These are phyloP conservation scores for Aurelia aurita complex sp. Pacific DNA, from an alignment of 30 jellyfish, hydroid and myxozoan species.

Conservation along the genomic window DNA sequence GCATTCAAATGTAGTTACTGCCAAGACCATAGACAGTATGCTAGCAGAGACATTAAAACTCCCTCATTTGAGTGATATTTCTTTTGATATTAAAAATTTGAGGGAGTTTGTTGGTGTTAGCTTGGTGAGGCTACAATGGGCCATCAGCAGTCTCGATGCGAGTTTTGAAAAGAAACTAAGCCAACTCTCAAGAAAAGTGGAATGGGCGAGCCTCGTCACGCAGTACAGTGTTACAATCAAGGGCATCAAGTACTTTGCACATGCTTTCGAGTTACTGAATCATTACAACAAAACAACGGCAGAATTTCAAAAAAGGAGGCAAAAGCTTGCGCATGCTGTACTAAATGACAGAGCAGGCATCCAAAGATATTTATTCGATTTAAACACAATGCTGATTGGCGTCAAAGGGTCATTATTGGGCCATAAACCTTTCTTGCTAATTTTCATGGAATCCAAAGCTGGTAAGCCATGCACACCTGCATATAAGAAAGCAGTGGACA, in stretches of 20 bases:
- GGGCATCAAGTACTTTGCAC: conserved; percentile 7
- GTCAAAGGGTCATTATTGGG: not conserved
- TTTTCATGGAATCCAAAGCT: conserved; percentile 30
- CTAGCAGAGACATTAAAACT: not conserved
- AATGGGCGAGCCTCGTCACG: conserved; percentile 1
- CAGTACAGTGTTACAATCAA: not conserved
- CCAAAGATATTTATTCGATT: conserved; percentile 10
- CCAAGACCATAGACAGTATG: conserved; percentile 20
- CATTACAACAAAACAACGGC: not conserved
- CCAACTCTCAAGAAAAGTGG: not conserved
- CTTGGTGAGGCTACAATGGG: not conserved
- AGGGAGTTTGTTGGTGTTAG: conserved; percentile 21
- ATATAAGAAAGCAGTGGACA: conserved; percentile 35
- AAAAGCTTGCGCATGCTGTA: conserved; percentile 13
- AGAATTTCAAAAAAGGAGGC: not conserved
- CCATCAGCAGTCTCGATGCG: not conserved
- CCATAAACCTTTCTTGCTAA: conserved; percentile 39
- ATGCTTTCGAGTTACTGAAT: conserved; percentile 36
- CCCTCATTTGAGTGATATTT: conserved; percentile 21
- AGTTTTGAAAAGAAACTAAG: not conserved
- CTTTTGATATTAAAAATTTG: conserved; percentile 13
- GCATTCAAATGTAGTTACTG: not conserved
- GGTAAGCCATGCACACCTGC: conserved; percentile 39
- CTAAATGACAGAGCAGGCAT: conserved; percentile 6
- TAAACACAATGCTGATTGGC: conserved; percentile 27